A percentile compares a stretch with the other conserved stretches of the same genome.
phyloP scores from a whole-genome alignment of 2,888 invertebrate genomes.

The Netelia virgata region DNA sequence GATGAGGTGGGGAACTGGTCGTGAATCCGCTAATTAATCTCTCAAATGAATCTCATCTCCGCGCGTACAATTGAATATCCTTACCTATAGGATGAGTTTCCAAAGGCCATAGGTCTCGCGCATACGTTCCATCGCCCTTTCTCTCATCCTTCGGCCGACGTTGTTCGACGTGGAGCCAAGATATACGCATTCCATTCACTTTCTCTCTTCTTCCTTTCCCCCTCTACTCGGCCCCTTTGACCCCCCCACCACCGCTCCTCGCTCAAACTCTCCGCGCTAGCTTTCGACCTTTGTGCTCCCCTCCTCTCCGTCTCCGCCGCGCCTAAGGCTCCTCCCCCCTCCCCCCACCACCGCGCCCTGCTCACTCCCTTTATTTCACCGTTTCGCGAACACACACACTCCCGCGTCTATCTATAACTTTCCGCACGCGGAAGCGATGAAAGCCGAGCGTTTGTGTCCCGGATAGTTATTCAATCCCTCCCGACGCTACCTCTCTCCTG shows the following conservation, averaged over 20 bases:
- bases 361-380: background rate
- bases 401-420: background rate
- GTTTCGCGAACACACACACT: background rate
- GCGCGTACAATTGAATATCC: conserved; percentile 18
- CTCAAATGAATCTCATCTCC: conserved; percentile 27
- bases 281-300: background rate
- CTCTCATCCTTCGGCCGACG: conserved; percentile 28
- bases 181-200: conserved; percentile 19
- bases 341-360: background rate
- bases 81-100: conserved; percentile 19
- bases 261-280: background rate
- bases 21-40: conserved; percentile 51
- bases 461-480: background rate
- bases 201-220: conserved; percentile 7
- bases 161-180: conserved; percentile 24
- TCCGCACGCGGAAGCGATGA: background rate
- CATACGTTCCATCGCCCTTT: conserved; percentile 21
- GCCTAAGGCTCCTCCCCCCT: background rate
- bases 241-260: background rate
- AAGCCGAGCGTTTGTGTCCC: background rate
- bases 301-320: background rate
- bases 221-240: background rate
- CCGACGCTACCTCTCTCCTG: background rate
- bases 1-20: background rate
- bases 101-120: conserved; percentile 26